Evolutionary conservation across 2,797 vertebrate genomes (phyloP).

Genomic region (Threskiornis aethiopicus): DNA sequence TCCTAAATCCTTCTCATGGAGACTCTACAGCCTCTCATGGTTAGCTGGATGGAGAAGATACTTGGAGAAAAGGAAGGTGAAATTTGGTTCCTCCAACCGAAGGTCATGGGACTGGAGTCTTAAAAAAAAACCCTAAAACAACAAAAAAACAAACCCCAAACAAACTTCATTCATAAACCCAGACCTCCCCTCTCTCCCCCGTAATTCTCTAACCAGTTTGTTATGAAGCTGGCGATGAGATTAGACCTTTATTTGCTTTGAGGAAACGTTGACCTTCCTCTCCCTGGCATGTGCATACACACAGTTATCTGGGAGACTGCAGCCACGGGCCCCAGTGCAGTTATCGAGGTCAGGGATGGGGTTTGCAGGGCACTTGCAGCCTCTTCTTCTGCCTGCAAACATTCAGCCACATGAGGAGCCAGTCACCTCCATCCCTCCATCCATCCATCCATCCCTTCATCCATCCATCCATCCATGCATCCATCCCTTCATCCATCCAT

Average conservation of each 20-base stretch:
- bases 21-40: background rate
- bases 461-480: background rate
- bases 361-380: background rate
- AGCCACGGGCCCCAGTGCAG: accelerated
- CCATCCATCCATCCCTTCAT: background rate
- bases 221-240: background rate
- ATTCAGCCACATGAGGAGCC: background rate
- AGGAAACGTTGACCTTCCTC: background rate
- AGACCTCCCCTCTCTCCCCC: background rate
- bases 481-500: background rate
- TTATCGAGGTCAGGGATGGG: accelerated
- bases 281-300: accelerated
- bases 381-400: background rate
- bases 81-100: background rate
- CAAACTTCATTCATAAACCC: background rate
- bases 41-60: background rate
- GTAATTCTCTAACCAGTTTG: background rate
- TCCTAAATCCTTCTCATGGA: background rate
- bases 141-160: too few relatives aligned
- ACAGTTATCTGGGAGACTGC: accelerated
- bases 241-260: background rate
- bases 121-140: background rate
- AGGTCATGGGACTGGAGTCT: accelerated
- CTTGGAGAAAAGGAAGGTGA: background rate
- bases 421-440: background rate